Base-by-base conservation (phyloP, 2,888 invertebrate species). In the Drosophila tanythrix region DNA sequence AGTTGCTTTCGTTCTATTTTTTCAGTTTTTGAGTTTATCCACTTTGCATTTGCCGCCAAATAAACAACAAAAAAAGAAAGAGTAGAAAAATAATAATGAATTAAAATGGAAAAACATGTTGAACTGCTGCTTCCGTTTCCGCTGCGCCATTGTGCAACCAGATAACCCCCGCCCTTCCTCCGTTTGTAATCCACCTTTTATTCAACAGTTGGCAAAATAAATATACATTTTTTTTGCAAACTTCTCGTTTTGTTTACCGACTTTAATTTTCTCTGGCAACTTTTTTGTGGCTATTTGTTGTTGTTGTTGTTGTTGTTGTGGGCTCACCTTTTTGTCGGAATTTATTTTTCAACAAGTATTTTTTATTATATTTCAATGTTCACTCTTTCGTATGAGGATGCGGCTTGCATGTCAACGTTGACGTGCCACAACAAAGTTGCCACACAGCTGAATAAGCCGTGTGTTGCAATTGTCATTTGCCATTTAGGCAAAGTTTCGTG, bases 91-190 rank as follows among this genome's bases (percentile, higher is more conserved):
- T 61, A 27, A 61, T 58, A 27, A 46, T 29, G 25, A 33, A 65
- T 65, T 46, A 64, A 74, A 79, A 52, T 52, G 18, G 18, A 73
- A 57, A 66, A 76, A 62, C 60, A 81, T 70, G 72, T 73, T 83
- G 79, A 78, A 83, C 81, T 88, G 84, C 74, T 74, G 81, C 90
- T 90, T 88, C 88, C 90, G 88, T 83, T 88, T 90, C 88, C 88
- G 90, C 88, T 88, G 88, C 87, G 88, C 82, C 90, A 88, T 87
- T 89, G 89, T 85, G 87, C 83, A 83, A 72, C 70, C 81, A 81
- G 79, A 63, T 73, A 57, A 64, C 51, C 69, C 64, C 3, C 33
- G 33, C 33, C 33, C 3, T 3, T 33, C 55, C 69, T 67, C 64
- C 56, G 38, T 21, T 21, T 46, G 15, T 2, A 46, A 15, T 8